Conservation (phyloP, 2,888 invertebrate species). For the Clepsis dumicolana region DNA sequence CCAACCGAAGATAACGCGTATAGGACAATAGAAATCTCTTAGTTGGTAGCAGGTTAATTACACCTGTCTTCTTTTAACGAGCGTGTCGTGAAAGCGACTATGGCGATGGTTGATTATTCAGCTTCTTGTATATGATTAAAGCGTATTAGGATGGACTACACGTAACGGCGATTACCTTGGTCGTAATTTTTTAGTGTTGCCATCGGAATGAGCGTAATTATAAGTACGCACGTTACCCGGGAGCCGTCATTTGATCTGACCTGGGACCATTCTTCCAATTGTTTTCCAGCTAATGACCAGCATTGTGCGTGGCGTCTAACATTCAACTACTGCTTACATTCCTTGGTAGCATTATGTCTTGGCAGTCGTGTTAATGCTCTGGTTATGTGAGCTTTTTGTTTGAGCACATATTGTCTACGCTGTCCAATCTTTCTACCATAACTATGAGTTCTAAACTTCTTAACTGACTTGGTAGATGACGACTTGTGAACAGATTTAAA, state of each 20-base stretch:
- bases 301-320: background rate
- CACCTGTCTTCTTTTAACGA: conserved; percentile 40
- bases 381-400: background rate
- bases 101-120: conserved; percentile 15
- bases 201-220: conserved; percentile 33
- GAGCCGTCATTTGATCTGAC: conserved; percentile 28
- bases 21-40: conserved; percentile 37
- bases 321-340: conserved; percentile 12
- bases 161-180: conserved; percentile 34
- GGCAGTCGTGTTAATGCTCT: background rate
- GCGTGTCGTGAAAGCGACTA: conserved; percentile 41
- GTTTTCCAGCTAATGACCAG: background rate
- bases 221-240: conserved; percentile 32
- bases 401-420: background rate
- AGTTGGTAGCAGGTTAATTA: conserved; percentile 44
- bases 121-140: conserved; percentile 32
- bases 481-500: too few species aligned
- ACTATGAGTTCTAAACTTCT: too few species aligned
- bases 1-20: conserved; percentile 38
- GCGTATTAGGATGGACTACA: conserved; percentile 28
- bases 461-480: background rate
- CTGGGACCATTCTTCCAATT: conserved; percentile 1
- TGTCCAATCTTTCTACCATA: background rate
- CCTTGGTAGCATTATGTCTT: conserved; percentile 3
- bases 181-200: conserved; percentile 33